Conservation (phyloP, 2,888 invertebrate species). For the Coleophora deauratella region DNA sequence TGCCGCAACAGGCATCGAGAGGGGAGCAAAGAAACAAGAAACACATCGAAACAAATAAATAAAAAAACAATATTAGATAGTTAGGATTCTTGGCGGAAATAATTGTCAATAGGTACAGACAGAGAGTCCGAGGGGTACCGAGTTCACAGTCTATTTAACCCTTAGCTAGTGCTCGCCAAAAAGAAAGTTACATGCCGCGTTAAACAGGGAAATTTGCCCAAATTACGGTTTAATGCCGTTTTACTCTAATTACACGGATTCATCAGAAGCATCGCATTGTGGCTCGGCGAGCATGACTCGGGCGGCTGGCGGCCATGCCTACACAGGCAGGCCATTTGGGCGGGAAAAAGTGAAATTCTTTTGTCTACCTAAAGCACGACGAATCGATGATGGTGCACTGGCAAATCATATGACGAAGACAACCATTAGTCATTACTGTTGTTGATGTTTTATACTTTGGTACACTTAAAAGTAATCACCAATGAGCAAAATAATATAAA, state of each 20-base stretch:
- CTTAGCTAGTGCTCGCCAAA: constrained; percentile 37
- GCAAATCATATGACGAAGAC: not conserved
- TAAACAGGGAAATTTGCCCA: constrained; percentile 59
- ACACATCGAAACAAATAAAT: too few species aligned
- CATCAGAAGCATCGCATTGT: constrained; percentile 48
- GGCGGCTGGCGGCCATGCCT: constrained; percentile 18
- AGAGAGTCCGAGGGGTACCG: constrained; percentile 15
- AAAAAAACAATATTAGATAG: too few species aligned
- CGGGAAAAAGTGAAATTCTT: constrained; percentile 35
- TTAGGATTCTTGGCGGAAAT: too few species aligned
- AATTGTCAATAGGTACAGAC: constrained; percentile 6
- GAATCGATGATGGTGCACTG: constrained; percentile 12
- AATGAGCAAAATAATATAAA: not conserved
- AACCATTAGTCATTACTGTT: too few species aligned
- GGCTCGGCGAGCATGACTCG: constrained; percentile 39
- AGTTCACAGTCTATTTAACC: constrained; percentile 66
- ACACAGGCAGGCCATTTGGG: constrained; percentile 52
- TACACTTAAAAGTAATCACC: constrained; percentile 6
- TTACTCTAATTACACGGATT: constrained; percentile 62
- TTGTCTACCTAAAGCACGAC: constrained; percentile 15
- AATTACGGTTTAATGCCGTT: constrained; percentile 62
- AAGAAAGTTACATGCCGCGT: constrained; percentile 64
- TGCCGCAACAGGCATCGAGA: too few species aligned
- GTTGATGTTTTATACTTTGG: not conserved
- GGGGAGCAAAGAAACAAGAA: too few species aligned